phyloP scores from a whole-genome alignment of 1,140 invertebrate species.

The Teleogryllus occipitalis region DNA sequence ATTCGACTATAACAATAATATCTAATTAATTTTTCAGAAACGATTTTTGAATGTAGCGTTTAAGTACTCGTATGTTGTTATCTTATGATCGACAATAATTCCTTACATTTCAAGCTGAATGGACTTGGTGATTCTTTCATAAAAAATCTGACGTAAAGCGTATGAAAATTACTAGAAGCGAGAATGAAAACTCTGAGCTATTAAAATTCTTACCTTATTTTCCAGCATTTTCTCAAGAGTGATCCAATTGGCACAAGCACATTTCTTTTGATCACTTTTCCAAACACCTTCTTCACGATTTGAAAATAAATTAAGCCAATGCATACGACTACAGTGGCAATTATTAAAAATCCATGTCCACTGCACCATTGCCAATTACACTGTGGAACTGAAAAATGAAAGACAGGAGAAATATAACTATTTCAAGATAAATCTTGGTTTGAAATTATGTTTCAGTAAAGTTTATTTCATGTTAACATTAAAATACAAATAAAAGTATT shows the following conservation, averaged over 20 bases:
- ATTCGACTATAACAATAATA: no score
- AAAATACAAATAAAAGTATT: no score
- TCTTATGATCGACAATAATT: background rate
- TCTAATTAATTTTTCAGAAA: no score
- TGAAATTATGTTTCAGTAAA: no score
- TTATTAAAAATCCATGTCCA: background rate
- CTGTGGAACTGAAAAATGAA: background rate
- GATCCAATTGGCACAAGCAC: background rate
- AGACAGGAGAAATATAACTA: background rate
- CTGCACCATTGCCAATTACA: background rate
- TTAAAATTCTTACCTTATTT: background rate
- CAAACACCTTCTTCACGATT: background rate
- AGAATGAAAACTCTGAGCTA: background rate
- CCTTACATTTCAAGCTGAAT: background rate
- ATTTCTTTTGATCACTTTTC: background rate
- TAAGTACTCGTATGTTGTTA: no score
- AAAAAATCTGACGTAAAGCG: background rate
- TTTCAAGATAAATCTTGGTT: no score
- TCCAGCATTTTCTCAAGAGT: background rate
- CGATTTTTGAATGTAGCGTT: no score
- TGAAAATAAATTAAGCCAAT: background rate
- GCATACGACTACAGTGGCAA: background rate
- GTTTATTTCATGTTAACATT: no score
- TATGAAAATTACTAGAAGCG: background rate
- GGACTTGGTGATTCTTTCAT: background rate